These are phyloP conservation scores for Strigops habroptila DNA, from an alignment of 2,113 vertebrate species.

Conservation along the genomic window DNA sequence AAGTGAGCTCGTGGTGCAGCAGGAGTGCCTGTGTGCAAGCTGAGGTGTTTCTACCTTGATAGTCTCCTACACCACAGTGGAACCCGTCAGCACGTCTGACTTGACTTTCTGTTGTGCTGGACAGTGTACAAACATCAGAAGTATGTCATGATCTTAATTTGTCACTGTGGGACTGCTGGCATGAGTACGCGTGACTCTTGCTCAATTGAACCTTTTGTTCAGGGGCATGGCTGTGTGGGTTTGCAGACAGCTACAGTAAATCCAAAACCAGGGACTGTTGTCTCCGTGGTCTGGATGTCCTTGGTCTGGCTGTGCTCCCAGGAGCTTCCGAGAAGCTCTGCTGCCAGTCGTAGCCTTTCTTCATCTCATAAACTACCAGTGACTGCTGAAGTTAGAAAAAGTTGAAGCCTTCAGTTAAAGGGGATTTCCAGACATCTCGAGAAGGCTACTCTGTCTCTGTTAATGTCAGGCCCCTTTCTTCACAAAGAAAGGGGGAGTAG, in stretches of 20 bases:
- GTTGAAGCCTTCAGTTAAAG: neutral
- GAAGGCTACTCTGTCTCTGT: neutral
- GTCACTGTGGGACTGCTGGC: slow-evolving; percentile 51
- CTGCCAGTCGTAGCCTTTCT: slow-evolving; percentile 9
- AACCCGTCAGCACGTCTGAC: neutral
- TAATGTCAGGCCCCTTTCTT: neutral
- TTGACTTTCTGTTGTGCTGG: slow-evolving; percentile 38
- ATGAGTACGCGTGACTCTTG: slow-evolving; percentile 44
- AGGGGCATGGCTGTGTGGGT: slow-evolving; percentile 24
- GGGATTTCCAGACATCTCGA: slow-evolving; percentile 1
- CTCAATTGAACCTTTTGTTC: slow-evolving; percentile 67
- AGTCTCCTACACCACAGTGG: neutral
- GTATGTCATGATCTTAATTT: slow-evolving; percentile 59
- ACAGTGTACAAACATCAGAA: slow-evolving; percentile 38
- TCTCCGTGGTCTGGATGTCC: slow-evolving; percentile 50
- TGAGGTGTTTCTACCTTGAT: neutral
- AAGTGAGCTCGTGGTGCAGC: neutral
- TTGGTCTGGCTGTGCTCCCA: slow-evolving; percentile 19
- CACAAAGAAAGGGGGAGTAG: neutral
- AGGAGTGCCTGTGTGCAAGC: neutral
- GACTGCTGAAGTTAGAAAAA: neutral
- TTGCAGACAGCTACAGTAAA: slow-evolving; percentile 43
- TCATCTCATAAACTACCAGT: neutral
- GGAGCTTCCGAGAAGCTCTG: slow-evolving; percentile 47
- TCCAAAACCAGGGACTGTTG: neutral